Evolutionary conservation across 2,113 vertebrate genomes (phyloP).

Genomic region (Helogale parvula): DNA sequence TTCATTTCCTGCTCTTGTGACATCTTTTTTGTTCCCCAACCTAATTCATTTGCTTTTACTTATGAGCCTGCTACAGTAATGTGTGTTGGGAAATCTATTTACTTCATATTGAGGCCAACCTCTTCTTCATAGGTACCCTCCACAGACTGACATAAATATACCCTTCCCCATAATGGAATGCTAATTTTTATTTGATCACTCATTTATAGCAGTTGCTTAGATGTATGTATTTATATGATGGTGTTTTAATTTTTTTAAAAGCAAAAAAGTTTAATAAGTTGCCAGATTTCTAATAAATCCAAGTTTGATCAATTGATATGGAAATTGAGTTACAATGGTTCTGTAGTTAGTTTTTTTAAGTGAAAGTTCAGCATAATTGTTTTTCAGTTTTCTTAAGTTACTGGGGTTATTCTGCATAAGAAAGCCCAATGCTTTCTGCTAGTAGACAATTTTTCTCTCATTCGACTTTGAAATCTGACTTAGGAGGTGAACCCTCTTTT

Average conservation of each 20-base stretch:
- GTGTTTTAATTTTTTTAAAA: constrained; percentile 82
- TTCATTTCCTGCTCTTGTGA: constrained; percentile 33
- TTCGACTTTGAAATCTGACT: constrained; percentile 62
- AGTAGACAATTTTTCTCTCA: constrained; percentile 77
- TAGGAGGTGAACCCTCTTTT: constrained; percentile 66
- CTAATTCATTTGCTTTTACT: constrained; percentile 49
- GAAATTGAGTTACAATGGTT: constrained; percentile 70
- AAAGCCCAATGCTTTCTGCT: constrained; percentile 78
- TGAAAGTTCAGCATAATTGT: constrained; percentile 37
- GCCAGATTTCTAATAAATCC: constrained; percentile 83
- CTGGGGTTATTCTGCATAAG: constrained; percentile 77
- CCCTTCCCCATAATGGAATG: constrained; percentile 79
- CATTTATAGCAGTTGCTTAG: constrained; percentile 92
- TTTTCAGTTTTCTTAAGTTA: constrained; percentile 76
- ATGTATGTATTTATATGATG: constrained; percentile 83
- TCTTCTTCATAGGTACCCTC: constrained; percentile 46
- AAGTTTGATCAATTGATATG: constrained; percentile 76
- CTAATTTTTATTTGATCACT: constrained; percentile 91
- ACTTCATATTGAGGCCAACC: constrained; percentile 40
- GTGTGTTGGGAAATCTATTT: constrained; percentile 48
- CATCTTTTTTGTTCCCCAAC: constrained; percentile 42
- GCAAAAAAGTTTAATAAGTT: constrained; percentile 79
- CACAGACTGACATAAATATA: constrained; percentile 46
- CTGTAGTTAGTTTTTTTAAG: constrained; percentile 72
- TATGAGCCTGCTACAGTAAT: constrained; percentile 51